Percentiles rank a stretch among this genome's conserved stretches.
Conservation (phyloP, 2,113 vertebrate species). For the Ardeotis arabs region DNA sequence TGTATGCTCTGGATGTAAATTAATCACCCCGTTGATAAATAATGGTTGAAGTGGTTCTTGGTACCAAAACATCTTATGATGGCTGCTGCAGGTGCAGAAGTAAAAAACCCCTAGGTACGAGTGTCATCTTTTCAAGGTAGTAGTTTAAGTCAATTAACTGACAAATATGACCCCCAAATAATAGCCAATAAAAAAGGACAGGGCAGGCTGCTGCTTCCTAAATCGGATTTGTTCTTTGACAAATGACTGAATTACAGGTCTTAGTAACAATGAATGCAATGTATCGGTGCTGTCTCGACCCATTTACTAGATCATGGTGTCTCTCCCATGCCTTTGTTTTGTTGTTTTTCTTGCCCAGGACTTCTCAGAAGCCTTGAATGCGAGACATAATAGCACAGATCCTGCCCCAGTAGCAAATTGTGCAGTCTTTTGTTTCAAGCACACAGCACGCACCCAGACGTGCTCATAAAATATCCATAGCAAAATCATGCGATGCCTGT, state of each 20-base stretch:
- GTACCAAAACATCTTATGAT: background rate
- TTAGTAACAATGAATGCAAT: background rate
- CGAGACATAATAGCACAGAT: constrained; percentile 48
- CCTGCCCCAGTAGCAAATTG: constrained; percentile 31
- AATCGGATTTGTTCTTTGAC: constrained; percentile 44
- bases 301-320: constrained; percentile 10
- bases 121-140: background rate
- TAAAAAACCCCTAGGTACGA: background rate
- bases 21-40: background rate
- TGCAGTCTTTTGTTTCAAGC: constrained; percentile 66
- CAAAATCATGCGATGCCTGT: constrained; percentile 57
- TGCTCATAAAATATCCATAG: constrained; percentile 75
- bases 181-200: constrained; percentile 32
- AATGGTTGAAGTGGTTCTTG: background rate
- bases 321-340: constrained; percentile 60
- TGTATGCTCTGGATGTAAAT: background rate
- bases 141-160: constrained; percentile 20
- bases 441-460: constrained; percentile 58
- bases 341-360: constrained; percentile 48
- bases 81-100: background rate
- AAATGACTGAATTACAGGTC: constrained; percentile 33
- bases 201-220: constrained; percentile 6
- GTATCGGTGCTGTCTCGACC: constrained; percentile 1
- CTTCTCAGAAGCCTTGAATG: constrained; percentile 48
- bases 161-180: background rate